phyloP scores from a whole-genome alignment of 2,797 vertebrate species.

The Siniperca scherzeri region DNA sequence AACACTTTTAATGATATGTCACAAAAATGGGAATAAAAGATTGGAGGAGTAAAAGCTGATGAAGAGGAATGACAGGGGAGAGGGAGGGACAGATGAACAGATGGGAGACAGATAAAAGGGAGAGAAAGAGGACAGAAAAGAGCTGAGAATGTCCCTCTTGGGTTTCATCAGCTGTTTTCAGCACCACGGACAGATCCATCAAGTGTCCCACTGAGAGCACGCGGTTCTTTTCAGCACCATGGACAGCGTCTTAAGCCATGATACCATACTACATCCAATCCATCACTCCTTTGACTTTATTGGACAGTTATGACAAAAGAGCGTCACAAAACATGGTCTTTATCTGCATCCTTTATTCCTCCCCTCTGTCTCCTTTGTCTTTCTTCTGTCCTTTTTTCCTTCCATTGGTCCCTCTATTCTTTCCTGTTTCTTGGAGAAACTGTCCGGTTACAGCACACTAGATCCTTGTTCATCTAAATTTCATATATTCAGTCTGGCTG shows the following conservation, averaged over 20 bases:
- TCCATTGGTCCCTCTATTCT: not conserved
- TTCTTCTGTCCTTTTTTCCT: not conserved
- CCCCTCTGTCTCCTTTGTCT: not conserved
- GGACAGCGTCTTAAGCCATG: constrained; percentile 19
- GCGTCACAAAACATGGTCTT: not conserved
- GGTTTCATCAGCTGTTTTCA: constrained; percentile 36
- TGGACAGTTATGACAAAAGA: not conserved
- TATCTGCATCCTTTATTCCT: not conserved
- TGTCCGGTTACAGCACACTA: not conserved
- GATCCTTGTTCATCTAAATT: constrained; percentile 11
- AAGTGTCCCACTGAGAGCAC: constrained; percentile 1
- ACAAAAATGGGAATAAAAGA: constrained; percentile 8
- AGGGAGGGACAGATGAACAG: constrained; percentile 9
- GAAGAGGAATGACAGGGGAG: not conserved
- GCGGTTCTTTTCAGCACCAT: constrained; percentile 34
- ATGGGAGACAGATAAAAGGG: constrained; percentile 10
- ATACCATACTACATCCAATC: not conserved
- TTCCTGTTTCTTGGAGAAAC: not conserved
- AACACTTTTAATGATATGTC: constrained; percentile 7
- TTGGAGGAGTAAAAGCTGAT: not conserved
- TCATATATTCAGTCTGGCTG: constrained; percentile 20
- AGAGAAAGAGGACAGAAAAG: not conserved
- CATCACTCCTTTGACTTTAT: not conserved
- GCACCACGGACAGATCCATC: constrained; percentile 28
- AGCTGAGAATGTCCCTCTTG: constrained; percentile 3